Evolutionary conservation across 2,888 invertebrate genomes (phyloP).

Genomic region (Nomada ferruginata): DNA sequence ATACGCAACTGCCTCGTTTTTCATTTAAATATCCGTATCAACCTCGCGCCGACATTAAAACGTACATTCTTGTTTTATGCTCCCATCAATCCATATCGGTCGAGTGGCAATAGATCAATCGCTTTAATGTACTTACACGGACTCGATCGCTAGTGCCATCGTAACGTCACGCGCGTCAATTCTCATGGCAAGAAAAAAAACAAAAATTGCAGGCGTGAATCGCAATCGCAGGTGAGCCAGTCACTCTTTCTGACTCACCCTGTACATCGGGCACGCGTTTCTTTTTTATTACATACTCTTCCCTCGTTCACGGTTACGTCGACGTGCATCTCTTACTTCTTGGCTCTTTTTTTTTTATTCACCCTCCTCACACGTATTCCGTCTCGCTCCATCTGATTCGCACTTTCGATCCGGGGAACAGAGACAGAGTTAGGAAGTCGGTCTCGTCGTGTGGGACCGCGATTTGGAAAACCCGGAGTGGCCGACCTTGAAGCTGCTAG

Average conservation of each 20-base stretch:
- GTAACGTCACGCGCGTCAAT: conserved; percentile 27
- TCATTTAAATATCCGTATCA: conserved; percentile 6
- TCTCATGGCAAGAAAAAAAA: conserved; percentile 8
- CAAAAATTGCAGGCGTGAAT: background rate
- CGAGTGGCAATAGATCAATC: background rate
- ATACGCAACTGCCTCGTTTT: conserved; percentile 6
- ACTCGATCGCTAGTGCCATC: background rate
- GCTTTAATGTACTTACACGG: background rate
- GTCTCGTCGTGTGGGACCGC: conserved; percentile 71
- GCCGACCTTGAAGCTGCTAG: conserved; percentile 78
- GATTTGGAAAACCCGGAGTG: conserved; percentile 81
- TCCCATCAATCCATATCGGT: background rate
- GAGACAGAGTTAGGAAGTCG: conserved; percentile 80
- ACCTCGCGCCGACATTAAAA: background rate
- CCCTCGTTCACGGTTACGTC: conserved; percentile 50
- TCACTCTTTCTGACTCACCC: conserved; percentile 57
- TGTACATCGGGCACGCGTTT: conserved; percentile 37
- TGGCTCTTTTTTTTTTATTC: conserved; percentile 15
- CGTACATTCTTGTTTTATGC: background rate
- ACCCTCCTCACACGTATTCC: conserved; percentile 11
- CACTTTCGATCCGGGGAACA: conserved; percentile 50
- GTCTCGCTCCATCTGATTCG: background rate
- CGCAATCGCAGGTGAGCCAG: conserved; percentile 28
- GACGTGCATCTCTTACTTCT: background rate
- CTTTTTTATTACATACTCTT: conserved; percentile 3